These are phyloP conservation scores for Luscinia luscinia DNA, from an alignment of 2,797 vertebrate genomes.

Conservation along the genomic window DNA sequence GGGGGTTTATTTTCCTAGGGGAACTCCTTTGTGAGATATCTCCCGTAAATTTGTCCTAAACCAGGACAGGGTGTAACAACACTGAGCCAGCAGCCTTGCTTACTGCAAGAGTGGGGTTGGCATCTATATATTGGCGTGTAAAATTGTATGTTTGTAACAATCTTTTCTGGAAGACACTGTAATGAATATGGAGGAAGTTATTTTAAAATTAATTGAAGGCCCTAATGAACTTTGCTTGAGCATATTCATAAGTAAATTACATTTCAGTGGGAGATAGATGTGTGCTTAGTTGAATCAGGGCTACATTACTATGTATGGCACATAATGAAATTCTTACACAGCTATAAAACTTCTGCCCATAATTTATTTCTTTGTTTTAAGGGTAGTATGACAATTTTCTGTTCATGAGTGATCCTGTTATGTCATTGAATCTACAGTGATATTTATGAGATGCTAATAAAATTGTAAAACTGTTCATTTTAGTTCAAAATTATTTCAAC, in stretches of 20 bases:
- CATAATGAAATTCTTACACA: background rate
- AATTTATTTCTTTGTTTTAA: constrained; percentile 30
- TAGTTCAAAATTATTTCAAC: constrained; percentile 4
- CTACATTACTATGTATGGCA: background rate
- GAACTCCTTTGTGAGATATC: too few species aligned
- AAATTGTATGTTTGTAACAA: background rate
- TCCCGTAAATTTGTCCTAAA: too few species aligned
- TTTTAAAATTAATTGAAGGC: constrained; percentile 2
- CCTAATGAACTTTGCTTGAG: background rate
- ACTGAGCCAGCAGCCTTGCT: background rate
- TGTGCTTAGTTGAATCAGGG: background rate
- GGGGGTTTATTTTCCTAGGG: too few species aligned
- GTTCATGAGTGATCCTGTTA: background rate
- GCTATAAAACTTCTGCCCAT: background rate
- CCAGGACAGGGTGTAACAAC: background rate
- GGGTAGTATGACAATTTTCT: background rate
- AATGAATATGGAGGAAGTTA: background rate
- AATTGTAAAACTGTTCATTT: background rate
- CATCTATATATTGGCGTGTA: background rate
- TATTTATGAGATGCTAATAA: background rate
- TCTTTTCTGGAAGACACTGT: background rate
- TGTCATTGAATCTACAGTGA: background rate
- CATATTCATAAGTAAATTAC: background rate
- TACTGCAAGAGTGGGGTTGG: background rate
- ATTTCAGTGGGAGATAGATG: background rate